Percentiles rank a stretch among this genome's conserved stretches.
Evolutionary conservation across 2,888 invertebrate species (phyloP).

Genomic region (Ganaspis brasiliensis): DNA sequence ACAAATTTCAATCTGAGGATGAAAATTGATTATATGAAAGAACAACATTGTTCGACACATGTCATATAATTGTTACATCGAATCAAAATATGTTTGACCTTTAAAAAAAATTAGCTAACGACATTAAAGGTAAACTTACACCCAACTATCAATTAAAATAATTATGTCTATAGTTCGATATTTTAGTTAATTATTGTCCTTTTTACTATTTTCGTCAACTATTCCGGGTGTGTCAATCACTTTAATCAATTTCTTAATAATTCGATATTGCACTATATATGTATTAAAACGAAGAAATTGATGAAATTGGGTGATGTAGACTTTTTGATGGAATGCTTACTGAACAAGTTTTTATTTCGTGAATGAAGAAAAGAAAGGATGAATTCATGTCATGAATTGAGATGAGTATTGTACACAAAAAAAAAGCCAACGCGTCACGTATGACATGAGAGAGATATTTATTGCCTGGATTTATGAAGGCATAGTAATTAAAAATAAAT

Average conservation of each 20-base stretch:
- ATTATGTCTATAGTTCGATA: background rate
- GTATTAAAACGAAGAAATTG: too few species aligned
- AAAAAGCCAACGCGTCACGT: background rate
- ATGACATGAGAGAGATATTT: background rate
- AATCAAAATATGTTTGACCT: background rate
- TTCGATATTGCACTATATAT: too few species aligned
- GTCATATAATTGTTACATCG: background rate
- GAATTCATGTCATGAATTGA: constrained; percentile 18
- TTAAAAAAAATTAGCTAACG: background rate
- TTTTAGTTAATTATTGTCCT: background rate
- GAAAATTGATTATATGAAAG: constrained; percentile 23
- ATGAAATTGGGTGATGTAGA: background rate
- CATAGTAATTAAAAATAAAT: constrained; percentile 9
- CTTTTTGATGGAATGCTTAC: background rate
- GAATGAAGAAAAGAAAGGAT: constrained; percentile 4
- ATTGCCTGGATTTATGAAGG: constrained; percentile 2
- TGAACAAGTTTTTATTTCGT: constrained; percentile 11
- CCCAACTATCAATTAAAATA: constrained; percentile 2
- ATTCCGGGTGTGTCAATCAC: too few species aligned
- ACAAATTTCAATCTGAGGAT: constrained; percentile 1
- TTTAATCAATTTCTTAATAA: too few species aligned
- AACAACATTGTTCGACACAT: background rate
- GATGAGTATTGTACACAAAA: background rate
- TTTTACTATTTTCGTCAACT: background rate
- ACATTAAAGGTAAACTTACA: background rate